Evolutionary conservation across 1,140 invertebrate species (phyloP), one percentile per base, ranked within the genome.

Genomic region (Centruroides sculpturatus): DNA sequence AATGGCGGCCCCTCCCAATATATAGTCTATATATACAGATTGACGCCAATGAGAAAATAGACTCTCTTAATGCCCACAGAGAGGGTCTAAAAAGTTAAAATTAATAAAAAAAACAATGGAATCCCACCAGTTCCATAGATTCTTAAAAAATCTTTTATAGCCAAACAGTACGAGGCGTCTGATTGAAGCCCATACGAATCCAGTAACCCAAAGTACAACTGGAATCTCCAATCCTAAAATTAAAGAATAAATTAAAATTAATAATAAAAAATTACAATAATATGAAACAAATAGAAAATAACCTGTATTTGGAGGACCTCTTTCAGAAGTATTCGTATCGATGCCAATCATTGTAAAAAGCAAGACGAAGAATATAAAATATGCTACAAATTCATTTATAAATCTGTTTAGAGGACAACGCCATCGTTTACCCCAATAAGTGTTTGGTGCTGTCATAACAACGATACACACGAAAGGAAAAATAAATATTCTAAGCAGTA

Each of bases 311-410:
- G 80, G 79, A 5, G 79, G 78, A 60, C 78, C 77, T 49, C 79
- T 71, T 7, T 23, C 12, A 11, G 8, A 46, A 5, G 34, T 54
- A 5, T 48, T 59, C 3, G 46, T 56, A 67, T 80, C 76, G 64
- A 74, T 66, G 65, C 78, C 79, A 7, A 80, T 81, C 64, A 80
- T 73, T 1, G 77, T 63, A 58, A 84, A 79, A 35, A 83, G 75
- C 61, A 84, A 71, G 0, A 77, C 66, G 0, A 85, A 74, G 67
- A 85, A 84, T n/a, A 82, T 68, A 23, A 64, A 62, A 1, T 83
- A 85, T n/a, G 79, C 78, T 11, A 80, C 76, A 3, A 79, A 73
- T 52, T 79, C 78, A 36, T 76, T 80, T 49, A 83, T n/a, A 46
- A 47, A 64, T 12, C 57, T 23, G 50, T 59, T 62, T 9, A 64